Base-by-base conservation (phyloP, 2,797 vertebrate species). In the Cynopterus sphinx region DNA sequence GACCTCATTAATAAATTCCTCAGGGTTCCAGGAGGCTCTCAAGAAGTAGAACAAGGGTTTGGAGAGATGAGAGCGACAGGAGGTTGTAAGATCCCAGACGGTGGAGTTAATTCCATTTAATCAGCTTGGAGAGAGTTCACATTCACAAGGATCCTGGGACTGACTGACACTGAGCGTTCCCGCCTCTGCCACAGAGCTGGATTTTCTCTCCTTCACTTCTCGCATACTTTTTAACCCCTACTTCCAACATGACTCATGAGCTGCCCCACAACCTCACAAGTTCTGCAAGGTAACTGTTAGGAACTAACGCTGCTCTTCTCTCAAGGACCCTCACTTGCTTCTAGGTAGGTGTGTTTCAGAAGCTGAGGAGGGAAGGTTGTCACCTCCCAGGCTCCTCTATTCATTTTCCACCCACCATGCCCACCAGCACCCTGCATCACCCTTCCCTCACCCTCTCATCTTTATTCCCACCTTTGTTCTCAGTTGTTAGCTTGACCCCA, bases 1-100 rank as follows among this genome's bases (percentile, higher is more conserved):
- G 97, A 84, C 79, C 98, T 98, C 98, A 98, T 98, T 98, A 98
- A 98, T 98, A 98, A 98, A 98, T 98, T 98, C 98, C 97, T 98
- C 94, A 96, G 96, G 77, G 71, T 97, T 97, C 91, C 92, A 87
- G 97, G 97, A 97, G 93, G 91, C 97, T 91, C 49, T 95, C 73
- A 43, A 97, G 97, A 98, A 87, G 96, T 97, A 96, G 97, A 98
- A 98, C 71, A 97, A 97, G 96, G 97, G 87, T 96, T 96, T 96
- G 71, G 77, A 95, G 94, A 95, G 97, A 98, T 68, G 87, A 97
- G 96, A 97, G 98, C 91, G 96, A 97, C 63, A 28, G 91, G 83
- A 97, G 98, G 91, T 83, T 96, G 59, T 97, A 97, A 98, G 91
- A 98, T 97, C 97, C 94, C 96, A 8, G 16, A 95, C 90, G 0